Evolutionary conservation across 2,888 invertebrate genomes (phyloP).

Genomic region (Stenichneumon culpator): DNA sequence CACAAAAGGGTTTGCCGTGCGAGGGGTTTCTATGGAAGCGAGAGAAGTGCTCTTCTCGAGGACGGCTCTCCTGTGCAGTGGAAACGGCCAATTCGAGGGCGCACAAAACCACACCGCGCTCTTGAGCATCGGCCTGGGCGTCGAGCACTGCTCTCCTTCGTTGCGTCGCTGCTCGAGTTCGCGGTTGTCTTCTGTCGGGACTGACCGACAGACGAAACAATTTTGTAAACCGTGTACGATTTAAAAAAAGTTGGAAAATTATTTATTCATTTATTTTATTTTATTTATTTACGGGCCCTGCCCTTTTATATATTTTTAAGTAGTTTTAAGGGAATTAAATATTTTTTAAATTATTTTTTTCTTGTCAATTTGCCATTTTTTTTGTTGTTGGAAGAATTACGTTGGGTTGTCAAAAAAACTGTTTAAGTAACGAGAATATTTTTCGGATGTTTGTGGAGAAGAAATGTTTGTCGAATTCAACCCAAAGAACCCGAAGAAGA

Average conservation of each 20-base stretch:
- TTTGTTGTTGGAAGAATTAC: not conserved
- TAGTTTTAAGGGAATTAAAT: too few species aligned
- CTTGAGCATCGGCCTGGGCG: conserved; percentile 10
- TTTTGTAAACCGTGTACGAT: not conserved
- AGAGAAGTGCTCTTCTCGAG: conserved; percentile 28
- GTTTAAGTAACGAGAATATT: not conserved
- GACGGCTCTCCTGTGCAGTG: conserved; percentile 13
- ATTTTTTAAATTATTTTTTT: not conserved
- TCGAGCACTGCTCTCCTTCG: conserved; percentile 13
- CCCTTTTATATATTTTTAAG: too few species aligned
- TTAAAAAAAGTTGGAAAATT: too few species aligned
- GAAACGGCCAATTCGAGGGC: conserved; percentile 74
- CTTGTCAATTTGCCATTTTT: not conserved
- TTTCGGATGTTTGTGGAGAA: too few species aligned
- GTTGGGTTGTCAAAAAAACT: not conserved
- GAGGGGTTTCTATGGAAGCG: conserved; percentile 61
- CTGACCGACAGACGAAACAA: not conserved
- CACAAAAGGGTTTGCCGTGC: conserved; percentile 5
- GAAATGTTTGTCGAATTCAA: not conserved
- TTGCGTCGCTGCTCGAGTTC: conserved; percentile 5
- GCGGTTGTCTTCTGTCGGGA: not conserved
- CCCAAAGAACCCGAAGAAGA: too few species aligned
- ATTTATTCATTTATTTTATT: too few species aligned
- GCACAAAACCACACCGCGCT: conserved; percentile 48
- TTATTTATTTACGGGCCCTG: too few species aligned